Evolutionary conservation across 1,140 invertebrate species (phyloP).

Genomic region (Brachionus asplanchnoidis): DNA sequence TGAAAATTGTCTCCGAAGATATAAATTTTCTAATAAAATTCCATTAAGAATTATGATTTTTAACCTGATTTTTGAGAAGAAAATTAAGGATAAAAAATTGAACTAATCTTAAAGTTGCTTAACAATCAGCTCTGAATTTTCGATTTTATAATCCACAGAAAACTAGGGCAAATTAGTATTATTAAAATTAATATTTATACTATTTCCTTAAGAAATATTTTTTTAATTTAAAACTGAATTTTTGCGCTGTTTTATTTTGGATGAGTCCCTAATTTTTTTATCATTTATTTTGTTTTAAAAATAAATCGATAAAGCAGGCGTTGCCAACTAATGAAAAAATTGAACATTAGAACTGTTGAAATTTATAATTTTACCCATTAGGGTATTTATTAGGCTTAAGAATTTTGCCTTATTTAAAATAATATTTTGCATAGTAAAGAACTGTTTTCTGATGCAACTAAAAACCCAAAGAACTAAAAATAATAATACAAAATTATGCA

Average conservation of each 20-base stretch:
- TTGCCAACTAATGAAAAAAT: background rate
- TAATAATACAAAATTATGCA: background rate
- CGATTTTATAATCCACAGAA: too few species aligned
- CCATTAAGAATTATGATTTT: too few species aligned
- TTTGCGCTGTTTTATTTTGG: background rate
- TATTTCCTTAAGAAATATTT: too few species aligned
- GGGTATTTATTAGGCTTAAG: background rate
- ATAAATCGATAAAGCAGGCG: background rate
- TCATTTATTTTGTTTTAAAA: background rate
- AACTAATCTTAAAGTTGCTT: too few species aligned
- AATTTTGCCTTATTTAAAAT: background rate
- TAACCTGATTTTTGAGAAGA: too few species aligned
- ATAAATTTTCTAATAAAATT: too few species aligned
- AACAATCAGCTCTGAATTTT: too few species aligned
- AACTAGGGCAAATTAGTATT: too few species aligned
- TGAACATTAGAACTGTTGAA: background rate
- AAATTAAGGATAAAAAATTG: too few species aligned
- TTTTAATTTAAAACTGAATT: too few species aligned
- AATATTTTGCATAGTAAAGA: background rate
- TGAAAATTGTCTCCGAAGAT: too few species aligned
- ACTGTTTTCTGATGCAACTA: background rate
- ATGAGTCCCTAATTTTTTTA: background rate
- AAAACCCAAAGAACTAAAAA: background rate
- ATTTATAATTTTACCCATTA: background rate
- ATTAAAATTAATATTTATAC: too few species aligned